Evolutionary conservation across 2,888 invertebrate species (phyloP), one percentile per base, ranked within the genome.

Genomic region (Fabriciana adippe): DNA sequence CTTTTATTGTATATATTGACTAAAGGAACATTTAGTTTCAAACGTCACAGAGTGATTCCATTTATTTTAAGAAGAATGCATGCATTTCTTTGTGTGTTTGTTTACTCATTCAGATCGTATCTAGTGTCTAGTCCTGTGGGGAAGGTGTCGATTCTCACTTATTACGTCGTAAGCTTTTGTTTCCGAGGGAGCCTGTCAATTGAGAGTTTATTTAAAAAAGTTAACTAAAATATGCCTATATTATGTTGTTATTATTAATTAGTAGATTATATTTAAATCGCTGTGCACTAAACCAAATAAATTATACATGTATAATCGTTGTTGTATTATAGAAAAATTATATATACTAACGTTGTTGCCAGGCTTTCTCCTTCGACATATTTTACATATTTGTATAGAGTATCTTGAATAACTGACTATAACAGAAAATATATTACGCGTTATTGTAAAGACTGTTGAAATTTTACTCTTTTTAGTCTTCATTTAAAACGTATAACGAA

Each of bases 51-150:
- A 86, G 88, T 88, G 92, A 92, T 92, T 92, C 92, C 92, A 92
- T 92, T 91, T 92, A 88, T 86, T 89, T 81, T 92, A 91, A 91
- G 91, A 87, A 83, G 90, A 86, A 90, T 92, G 92, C 89, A 85
- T 92, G 92, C 90, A 92, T 92, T 92, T 92, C 89, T 90, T 84
- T 84, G 91, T 89, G 86, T 92, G 91, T 88, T 84, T 90, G 90
- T 89, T 80, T 86, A 89, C 86, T 91, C 89, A 88, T 87, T 88
- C 86, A 85, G 83, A 86, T 83, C 79, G 78, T 85, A 86, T 83
- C 80, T 90, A 90, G 88, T 86, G 84, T 90, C 92, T 92, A 92
- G 92, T 92, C 91, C 85, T 86, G 86, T 84, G 81, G 83, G 85
- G 86, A 89, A 87, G 87, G 77, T 81, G 79, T 86, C 82, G 89